phyloP scores from a whole-genome alignment of 2,888 invertebrate species.

The Gordius sp. region DNA sequence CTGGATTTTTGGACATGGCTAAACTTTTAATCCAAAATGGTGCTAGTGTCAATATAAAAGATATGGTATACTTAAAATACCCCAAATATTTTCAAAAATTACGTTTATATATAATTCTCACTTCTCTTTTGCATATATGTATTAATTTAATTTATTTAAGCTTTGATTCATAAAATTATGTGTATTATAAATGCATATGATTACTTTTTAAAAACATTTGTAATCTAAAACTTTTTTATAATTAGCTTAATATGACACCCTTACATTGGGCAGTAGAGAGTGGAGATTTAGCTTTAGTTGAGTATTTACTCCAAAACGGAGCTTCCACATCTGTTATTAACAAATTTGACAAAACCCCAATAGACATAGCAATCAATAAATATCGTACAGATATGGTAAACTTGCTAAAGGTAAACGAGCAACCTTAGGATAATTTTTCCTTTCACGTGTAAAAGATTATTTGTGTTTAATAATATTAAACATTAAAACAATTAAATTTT shows the following conservation, averaged over 20 bases:
- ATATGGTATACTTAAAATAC: slow-evolving; percentile 41
- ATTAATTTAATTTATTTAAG: background rate
- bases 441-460: background rate
- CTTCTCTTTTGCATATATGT: background rate
- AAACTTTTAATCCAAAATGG: slow-evolving; percentile 41
- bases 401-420: slow-evolving; percentile 10
- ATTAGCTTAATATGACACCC: slow-evolving; percentile 56
- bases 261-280: slow-evolving; percentile 75
- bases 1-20: slow-evolving; percentile 48
- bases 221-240: no score
- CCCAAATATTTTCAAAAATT: background rate
- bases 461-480: background rate
- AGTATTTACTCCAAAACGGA: slow-evolving; percentile 43
- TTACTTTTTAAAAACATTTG: background rate
- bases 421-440: no score
- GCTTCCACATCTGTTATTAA: slow-evolving; percentile 29
- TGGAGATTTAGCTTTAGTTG: slow-evolving; percentile 43
- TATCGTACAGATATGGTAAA: background rate
- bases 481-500: background rate
- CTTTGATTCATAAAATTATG: background rate
- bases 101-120: background rate
- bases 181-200: background rate
- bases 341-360: slow-evolving; percentile 15
- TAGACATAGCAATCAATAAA: background rate
- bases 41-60: slow-evolving; percentile 45